Evolutionary conservation across 2,797 vertebrate species (phyloP).

Genomic region (Sylvia borin): DNA sequence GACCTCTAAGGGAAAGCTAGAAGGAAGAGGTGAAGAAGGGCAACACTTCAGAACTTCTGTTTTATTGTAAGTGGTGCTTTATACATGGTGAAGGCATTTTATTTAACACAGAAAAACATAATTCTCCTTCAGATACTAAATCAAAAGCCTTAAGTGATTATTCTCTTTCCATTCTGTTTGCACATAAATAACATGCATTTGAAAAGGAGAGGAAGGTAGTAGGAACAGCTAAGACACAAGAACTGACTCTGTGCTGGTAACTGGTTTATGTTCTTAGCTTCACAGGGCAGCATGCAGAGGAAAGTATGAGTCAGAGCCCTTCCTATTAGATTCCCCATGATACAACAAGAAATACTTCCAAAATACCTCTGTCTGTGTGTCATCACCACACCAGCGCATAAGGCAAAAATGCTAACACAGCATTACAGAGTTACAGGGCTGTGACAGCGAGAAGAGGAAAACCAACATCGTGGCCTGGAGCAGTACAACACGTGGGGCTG

Average conservation of each 20-base stretch:
- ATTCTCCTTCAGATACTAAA: background rate
- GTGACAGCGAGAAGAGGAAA: background rate
- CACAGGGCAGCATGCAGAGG: background rate
- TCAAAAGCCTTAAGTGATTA: background rate
- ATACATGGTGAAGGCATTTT: background rate
- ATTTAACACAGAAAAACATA: background rate
- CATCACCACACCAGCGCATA: background rate
- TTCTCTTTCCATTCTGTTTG: background rate
- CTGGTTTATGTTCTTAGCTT: background rate
- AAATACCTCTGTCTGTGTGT: background rate
- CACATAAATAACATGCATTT: background rate
- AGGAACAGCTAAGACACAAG: background rate
- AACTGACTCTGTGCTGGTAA: background rate
- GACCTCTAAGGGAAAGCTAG: background rate
- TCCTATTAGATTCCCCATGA: background rate
- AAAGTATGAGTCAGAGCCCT: slow-evolving; percentile 10
- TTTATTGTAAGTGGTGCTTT: background rate
- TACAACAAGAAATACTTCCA: background rate
- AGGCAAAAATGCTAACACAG: background rate
- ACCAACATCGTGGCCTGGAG: background rate
- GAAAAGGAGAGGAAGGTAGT: background rate
- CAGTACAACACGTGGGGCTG: rapidly evolving
- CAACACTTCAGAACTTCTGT: rapidly evolving
- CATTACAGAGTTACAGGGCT: background rate
- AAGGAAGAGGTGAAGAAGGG: background rate